phyloP scores from a whole-genome alignment of 2,797 vertebrate genomes.

The Margarornis squamiger region DNA sequence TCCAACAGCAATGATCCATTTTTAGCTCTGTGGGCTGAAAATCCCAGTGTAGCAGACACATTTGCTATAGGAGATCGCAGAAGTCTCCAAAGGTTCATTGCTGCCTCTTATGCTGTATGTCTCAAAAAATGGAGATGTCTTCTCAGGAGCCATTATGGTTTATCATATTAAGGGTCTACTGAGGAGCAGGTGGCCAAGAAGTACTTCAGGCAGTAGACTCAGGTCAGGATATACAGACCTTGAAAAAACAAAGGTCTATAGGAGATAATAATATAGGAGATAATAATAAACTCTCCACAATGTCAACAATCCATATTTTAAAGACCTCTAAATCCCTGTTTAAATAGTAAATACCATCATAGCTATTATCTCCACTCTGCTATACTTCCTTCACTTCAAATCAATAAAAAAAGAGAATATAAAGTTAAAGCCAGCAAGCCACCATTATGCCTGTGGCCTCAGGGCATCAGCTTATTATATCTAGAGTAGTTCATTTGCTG shows the following conservation, averaged over 20 bases:
- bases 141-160: not conserved
- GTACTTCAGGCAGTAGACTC: not conserved
- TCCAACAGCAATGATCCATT: not conserved
- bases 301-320: not conserved
- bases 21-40: not conserved
- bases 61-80: not conserved
- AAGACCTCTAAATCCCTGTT: not conserved
- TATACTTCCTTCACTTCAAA: constrained; percentile 20
- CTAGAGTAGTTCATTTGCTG: not conserved
- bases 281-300: not conserved
- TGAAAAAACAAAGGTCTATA: not conserved
- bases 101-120: not conserved
- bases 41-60: not conserved
- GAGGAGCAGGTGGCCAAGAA: not conserved
- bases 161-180: not conserved
- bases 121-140: not conserved
- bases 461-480: not conserved
- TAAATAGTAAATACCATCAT: not conserved
- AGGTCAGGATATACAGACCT: not conserved
- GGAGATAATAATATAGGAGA: not conserved
- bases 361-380: not conserved
- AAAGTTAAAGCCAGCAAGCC: not conserved
- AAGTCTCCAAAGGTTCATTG: not conserved
- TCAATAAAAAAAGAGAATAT: not conserved
- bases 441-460: not conserved